These are phyloP conservation scores for Pantherophis vulpinus DNA, from an alignment of 2,797 vertebrate species.

Conservation along the genomic window DNA sequence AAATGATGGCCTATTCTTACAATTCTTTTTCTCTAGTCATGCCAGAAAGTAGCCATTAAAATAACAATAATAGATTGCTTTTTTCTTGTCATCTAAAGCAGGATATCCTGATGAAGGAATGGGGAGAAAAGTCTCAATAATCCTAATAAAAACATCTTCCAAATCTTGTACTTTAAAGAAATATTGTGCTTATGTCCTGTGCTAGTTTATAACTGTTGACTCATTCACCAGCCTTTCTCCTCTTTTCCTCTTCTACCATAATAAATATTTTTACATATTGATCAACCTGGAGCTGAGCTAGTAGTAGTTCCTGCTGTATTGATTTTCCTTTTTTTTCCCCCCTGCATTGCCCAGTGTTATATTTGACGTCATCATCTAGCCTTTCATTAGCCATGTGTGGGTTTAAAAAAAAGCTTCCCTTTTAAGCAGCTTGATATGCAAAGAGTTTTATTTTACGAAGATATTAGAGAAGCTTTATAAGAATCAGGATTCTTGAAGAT, in stretches of 20 bases:
- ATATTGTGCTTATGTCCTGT: background rate
- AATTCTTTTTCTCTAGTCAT: background rate
- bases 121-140: background rate
- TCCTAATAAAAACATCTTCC: background rate
- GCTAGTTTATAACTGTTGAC: background rate
- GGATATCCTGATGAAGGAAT: background rate
- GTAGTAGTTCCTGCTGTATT: background rate
- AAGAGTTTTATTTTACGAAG: background rate
- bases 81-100: background rate
- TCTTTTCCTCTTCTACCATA: background rate
- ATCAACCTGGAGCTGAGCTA: background rate
- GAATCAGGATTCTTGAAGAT: background rate
- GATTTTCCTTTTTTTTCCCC: background rate
- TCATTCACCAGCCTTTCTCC: background rate
- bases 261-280: background rate
- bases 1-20: background rate
- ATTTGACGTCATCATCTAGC: background rate
- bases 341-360: background rate
- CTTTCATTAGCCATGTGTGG: background rate
- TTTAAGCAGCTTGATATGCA: background rate
- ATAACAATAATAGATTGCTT: background rate
- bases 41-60: background rate
- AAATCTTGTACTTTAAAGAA: background rate
- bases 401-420: background rate
- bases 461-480: background rate